Percentiles rank a stretch among this genome's conserved stretches.
These are phyloP conservation scores for Cenopis cana DNA, from an alignment of 2,888 invertebrate genomes.

Conservation along the genomic window DNA sequence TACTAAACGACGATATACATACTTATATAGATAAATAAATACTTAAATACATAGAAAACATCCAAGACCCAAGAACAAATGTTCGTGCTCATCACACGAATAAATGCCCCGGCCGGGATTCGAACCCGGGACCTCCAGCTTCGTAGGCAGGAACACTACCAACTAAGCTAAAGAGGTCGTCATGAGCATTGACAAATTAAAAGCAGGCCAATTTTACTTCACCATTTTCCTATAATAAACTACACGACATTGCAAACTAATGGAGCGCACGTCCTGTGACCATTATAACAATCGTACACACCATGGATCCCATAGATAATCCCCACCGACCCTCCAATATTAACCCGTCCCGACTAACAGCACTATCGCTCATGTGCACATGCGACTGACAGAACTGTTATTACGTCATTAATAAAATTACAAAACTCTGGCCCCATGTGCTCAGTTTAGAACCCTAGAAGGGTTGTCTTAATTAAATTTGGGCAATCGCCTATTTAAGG, in stretches of 20 bases:
- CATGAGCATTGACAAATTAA: not conserved
- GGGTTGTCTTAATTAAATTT: slow-evolving; percentile 79
- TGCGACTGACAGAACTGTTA: slow-evolving; percentile 84
- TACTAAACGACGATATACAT: too few species aligned
- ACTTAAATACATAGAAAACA: too few species aligned
- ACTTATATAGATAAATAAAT: too few species aligned
- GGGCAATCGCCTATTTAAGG: slow-evolving; percentile 75
- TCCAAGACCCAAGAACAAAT: too few species aligned
- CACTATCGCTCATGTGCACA: slow-evolving; percentile 83
- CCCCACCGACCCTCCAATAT: slow-evolving; percentile 76
- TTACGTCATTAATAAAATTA: slow-evolving; percentile 86
- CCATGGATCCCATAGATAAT: slow-evolving; percentile 72
- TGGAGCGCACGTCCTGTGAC: slow-evolving; percentile 29
- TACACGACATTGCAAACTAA: slow-evolving; percentile 26
- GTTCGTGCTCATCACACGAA: too few species aligned
- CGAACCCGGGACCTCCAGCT: too few species aligned
- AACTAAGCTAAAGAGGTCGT: too few species aligned
- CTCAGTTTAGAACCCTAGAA: slow-evolving; percentile 69
- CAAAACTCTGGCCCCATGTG: slow-evolving; percentile 82
- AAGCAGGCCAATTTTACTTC: not conserved
- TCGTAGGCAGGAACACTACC: too few species aligned
- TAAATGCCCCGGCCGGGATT: too few species aligned
- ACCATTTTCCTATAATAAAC: not conserved
- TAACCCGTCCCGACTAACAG: slow-evolving; percentile 82
- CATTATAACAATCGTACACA: slow-evolving; percentile 58